Evolutionary conservation across 1,140 invertebrate species (phyloP).

Genomic region (Dreissena polymorpha): DNA sequence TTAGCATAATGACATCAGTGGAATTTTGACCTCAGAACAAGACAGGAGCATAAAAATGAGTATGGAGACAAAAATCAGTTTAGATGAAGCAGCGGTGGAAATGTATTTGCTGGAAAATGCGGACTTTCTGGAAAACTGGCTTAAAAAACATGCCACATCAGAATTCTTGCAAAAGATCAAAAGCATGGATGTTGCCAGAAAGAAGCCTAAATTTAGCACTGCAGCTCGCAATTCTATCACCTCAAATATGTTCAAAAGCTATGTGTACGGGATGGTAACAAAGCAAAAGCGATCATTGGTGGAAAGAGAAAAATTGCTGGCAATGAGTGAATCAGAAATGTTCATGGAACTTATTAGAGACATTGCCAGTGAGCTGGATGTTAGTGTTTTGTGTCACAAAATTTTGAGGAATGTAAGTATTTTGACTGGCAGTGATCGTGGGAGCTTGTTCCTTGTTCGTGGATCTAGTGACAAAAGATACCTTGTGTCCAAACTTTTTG

Average conservation of each 20-base stretch:
- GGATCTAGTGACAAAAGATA: conserved; percentile 81
- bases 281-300: conserved; percentile 59
- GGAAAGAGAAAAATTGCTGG: conserved; percentile 73
- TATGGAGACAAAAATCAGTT: conserved; percentile 29
- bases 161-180: conserved; percentile 61
- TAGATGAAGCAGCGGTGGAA: conserved; percentile 59
- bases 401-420: conserved; percentile 97
- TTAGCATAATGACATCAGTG: no score
- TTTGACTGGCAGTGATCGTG: conserved; percentile 94
- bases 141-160: conserved; percentile 64
- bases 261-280: conserved; percentile 70
- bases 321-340: conserved; percentile 94
- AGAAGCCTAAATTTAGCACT: conserved; percentile 40
- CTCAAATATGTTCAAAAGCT: conserved; percentile 72
- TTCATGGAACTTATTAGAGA: conserved; percentile 98
- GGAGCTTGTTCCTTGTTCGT: conserved; percentile 95
- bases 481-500: conserved; percentile 96
- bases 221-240: conserved; percentile 71
- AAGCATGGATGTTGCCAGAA: conserved; percentile 25
- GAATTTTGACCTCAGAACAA: no score
- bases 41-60: no score
- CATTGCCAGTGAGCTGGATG: conserved; percentile 97
- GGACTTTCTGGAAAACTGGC: conserved; percentile 65
- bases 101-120: conserved; percentile 62
- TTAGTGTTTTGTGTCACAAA: conserved; percentile 95